Base-by-base conservation (phyloP, 2,113 vertebrate species). In the Greenwoodochromis staneri region DNA sequence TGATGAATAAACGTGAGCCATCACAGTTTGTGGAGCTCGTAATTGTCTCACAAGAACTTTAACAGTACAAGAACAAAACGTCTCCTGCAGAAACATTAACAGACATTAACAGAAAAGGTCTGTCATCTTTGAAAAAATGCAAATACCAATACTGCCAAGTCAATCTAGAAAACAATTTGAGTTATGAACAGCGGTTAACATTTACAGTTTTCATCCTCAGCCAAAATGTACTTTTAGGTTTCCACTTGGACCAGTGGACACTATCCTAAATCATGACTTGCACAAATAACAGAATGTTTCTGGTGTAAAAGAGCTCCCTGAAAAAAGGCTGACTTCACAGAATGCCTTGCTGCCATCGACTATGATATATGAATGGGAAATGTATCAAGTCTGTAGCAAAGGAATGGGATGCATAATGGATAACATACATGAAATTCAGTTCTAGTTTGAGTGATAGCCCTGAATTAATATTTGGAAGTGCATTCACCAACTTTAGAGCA, bases 191-290 rank as follows among this genome's bases (percentile, higher is more conserved):
- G 85, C 38, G 54, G 63, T 63, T 53, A 83, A 91, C 63, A 87
- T 94, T 91, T 85, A 92, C 66, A 81, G 80, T 90, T 73, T 71
- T 80, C 40, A 80, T 85, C 71, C 31, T 3, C 8, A 92, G 90
- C 92, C 92, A 94, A 85, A 89, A 88, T 59, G 89, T 86, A 87
- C 80, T 92, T 92, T 89, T 82, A 85, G 87, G 66, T 82, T 85
- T 83, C 89, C 53, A 55, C 49, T 81, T 90, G 86, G 81, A 93
- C 78, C 61, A 85, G 71, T 42, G 9, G 80, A 80, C 81, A 73
- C 47, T 24, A 34, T 87, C 17, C 3, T 87, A 95, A 95, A 94
- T 95, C 88, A 85, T n/a, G 63, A 85, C 81, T 87, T 38, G 78
- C 54, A 24, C 40, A 16, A 81, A 89, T 82, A 82, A 82, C 85